These are phyloP conservation scores for Calyptommatus sinebrachiatus DNA, from an alignment of 2,113 vertebrate species.

Conservation along the genomic window DNA sequence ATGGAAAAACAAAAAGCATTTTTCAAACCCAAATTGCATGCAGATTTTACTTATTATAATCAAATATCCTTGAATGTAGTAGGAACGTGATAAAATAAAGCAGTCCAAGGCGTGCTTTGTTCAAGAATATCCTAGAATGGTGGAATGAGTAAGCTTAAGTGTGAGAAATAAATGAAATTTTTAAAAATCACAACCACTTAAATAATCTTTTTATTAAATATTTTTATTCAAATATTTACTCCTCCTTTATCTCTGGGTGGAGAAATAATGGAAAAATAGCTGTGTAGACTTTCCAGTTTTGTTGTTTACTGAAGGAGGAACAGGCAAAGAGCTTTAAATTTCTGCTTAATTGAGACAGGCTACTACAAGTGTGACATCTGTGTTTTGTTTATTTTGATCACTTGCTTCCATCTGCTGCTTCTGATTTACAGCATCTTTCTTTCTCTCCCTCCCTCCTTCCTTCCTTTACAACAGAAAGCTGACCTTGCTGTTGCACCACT, in stretches of 20 bases:
- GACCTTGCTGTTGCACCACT: conserved; percentile 97
- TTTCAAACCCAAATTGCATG: no score
- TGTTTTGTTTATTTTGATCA: conserved; percentile 78
- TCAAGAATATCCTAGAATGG: not conserved
- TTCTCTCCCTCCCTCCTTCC: conserved; percentile 37
- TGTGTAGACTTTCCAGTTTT: conserved; percentile 38
- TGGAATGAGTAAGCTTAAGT: not conserved
- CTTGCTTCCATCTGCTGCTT: conserved; percentile 61
- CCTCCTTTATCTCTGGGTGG: not conserved
- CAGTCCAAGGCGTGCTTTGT: no score
- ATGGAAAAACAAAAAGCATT: no score
- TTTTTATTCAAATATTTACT: not conserved
- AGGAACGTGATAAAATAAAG: no score
- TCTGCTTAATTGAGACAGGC: conserved; percentile 61
- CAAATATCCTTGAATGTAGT: no score
- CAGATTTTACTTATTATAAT: no score
- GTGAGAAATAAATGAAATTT: not conserved
- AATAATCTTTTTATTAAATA: not conserved
- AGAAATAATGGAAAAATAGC: conserved; percentile 35
- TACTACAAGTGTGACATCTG: conserved; percentile 62
- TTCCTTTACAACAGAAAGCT: conserved; percentile 91
- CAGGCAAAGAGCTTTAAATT: conserved; percentile 61
- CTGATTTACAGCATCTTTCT: conserved; percentile 68
- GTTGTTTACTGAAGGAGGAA: conserved; percentile 23
- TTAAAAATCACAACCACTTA: not conserved